Conservation (phyloP, 1,140 invertebrate species). For the Magallana ariakensis region DNA sequence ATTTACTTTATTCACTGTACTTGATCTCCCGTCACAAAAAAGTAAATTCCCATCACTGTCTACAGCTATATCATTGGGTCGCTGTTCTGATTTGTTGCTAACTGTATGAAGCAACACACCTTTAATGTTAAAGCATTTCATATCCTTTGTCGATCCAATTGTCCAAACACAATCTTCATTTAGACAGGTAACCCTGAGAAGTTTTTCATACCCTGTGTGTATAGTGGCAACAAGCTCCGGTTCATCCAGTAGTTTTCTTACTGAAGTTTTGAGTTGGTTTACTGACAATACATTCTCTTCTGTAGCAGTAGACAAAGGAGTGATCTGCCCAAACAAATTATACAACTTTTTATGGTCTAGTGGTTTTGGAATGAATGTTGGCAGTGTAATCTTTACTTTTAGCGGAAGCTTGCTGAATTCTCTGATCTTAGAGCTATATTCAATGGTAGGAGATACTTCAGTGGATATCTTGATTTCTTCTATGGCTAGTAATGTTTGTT, state of each 20-base stretch:
- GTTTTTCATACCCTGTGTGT: not conserved
- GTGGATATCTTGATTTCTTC: not conserved
- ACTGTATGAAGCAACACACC: not conserved
- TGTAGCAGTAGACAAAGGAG: not conserved
- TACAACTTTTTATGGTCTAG: not conserved
- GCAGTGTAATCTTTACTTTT: not conserved
- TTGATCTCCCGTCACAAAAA: not conserved
- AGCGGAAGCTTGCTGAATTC: not conserved
- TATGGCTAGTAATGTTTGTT: not conserved
- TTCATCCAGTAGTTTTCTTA: not conserved
- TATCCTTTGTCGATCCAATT: not conserved
- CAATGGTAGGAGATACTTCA: not conserved
- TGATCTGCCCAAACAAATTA: not conserved
- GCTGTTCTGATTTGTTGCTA: not conserved
- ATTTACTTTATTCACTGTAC: not conserved
- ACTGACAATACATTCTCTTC: not conserved
- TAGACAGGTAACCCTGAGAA: not conserved
- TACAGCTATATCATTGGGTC: not conserved
- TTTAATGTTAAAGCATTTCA: not conserved
- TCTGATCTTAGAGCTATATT: not conserved
- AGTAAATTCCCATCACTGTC: not conserved
- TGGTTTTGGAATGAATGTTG: not conserved
- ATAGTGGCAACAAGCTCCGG: not conserved
- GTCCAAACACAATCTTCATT: not conserved
- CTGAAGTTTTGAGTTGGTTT: not conserved